Evolutionary conservation across 1,140 invertebrate species (phyloP).

Genomic region (Scaptomyza graminum): DNA sequence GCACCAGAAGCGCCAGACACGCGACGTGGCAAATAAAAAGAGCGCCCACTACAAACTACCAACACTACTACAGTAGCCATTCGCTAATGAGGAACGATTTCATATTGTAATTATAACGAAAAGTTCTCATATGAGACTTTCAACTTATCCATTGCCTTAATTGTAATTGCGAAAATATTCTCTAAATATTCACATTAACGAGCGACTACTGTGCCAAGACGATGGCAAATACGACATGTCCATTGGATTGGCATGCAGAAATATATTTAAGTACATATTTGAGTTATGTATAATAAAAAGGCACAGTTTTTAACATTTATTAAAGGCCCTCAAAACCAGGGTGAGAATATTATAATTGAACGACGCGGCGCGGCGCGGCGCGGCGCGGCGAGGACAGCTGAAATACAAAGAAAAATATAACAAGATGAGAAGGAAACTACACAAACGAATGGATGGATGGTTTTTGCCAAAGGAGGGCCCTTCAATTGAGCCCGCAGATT

Average conservation of each 20-base stretch:
- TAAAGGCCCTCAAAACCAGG: constrained; percentile 36
- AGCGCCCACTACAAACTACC: constrained; percentile 24
- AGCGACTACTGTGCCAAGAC: not conserved
- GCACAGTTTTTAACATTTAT: constrained; percentile 42
- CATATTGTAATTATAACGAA: too few species aligned
- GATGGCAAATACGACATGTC: constrained; percentile 32
- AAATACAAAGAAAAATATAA: constrained; percentile 29
- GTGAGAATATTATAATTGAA: constrained; percentile 56
- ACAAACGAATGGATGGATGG: not conserved
- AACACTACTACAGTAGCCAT: not conserved
- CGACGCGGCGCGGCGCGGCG: constrained; percentile 18
- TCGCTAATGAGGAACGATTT: not conserved
- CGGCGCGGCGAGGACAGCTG: too few species aligned
- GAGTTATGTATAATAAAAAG: constrained; percentile 13
- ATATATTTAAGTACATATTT: constrained; percentile 19
- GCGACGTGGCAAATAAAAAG: constrained; percentile 37
- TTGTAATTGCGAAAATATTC: too few species aligned
- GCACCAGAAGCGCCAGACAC: constrained; percentile 25
- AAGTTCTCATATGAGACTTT: too few species aligned
- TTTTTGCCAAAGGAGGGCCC: constrained; percentile 17
- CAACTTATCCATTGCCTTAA: too few species aligned
- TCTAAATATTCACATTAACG: not conserved
- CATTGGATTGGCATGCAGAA: constrained; percentile 41
- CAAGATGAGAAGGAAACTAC: too few species aligned
- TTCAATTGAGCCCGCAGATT: constrained; percentile 47